A percentile compares a stretch with the other conserved stretches of the same genome.
phyloP scores from a whole-genome alignment of 2,888 invertebrate species.

The Dorcus parallelipipedus region DNA sequence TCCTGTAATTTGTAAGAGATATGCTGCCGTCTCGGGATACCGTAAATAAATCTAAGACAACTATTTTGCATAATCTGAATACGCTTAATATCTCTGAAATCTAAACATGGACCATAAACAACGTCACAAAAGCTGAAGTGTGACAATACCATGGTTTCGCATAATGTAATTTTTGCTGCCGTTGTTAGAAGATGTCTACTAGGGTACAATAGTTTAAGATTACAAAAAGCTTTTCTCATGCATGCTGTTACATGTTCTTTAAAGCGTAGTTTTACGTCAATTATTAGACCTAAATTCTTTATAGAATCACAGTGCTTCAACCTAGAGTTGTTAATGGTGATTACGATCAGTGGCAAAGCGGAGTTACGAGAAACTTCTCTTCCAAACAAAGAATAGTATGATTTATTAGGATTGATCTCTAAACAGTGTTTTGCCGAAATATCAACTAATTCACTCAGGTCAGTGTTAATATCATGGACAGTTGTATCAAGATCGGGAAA shows the following conservation, averaged over 20 bases:
- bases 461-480: no score
- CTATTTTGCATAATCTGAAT: neutral
- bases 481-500: no score
- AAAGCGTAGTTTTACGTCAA: no score
- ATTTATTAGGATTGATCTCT: neutral
- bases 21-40: no score
- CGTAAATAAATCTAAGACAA: neutral
- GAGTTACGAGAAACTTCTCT: neutral
- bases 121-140: no score
- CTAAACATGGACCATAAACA: no score
- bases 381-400: neutral
- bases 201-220: no score
- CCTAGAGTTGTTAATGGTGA: neutral
- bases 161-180: no score
- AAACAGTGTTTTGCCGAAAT: neutral
- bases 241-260: no score
- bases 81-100: neutral
- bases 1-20: neutral
- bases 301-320: neutral
- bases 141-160: no score
- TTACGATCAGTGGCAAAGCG: neutral
- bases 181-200: no score
- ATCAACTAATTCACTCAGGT: neutral
- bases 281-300: neutral
- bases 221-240: no score